Base-by-base conservation (phyloP, 1,140 invertebrate genomes). In the Sarcophaga bullata region DNA sequence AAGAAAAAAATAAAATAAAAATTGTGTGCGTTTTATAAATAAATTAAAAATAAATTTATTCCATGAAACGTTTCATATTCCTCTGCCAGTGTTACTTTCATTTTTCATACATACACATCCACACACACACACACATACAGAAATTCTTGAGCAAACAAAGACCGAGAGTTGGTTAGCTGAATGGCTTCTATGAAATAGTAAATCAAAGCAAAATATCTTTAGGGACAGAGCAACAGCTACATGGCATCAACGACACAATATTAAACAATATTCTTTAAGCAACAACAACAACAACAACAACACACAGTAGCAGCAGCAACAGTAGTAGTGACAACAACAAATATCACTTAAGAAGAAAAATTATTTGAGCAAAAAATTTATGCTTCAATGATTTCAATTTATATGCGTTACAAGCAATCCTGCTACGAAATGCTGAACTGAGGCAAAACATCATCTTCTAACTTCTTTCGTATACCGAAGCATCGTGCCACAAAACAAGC, bases 31-130 rank as follows among this genome's bases (percentile, higher is more conserved):
- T 46, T 46, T 25, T 50, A 78, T 78, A 78, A 78, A 78, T 78
- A 78, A 78, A 78, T 78, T 78, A 78, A 78, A 78, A 78, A 78
- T 52, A 78, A 78, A 78, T 78, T 48, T 78, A 78, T 78, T 49
- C 75, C 48, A 17, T n/a, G 7, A 50, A 50, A 52, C 48, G 49
- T 78, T 49, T 19, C 6, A 25, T 17, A 8, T 4, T 58, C 13
- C 13, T 58, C 1, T 62, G 19, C 62, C 62, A 19, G 5, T 25
- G 17, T 25, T 19, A 9, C n/a, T 68, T 68, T 25, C 25, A 37
- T 37, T 37, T 37, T 37, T 37, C 25, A 37, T 37, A 37, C 25
- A 37, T 4, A 37, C 1, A 37, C 25, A 37, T n/a, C n/a, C 25
- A 37, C 25, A 37, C 25, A 37, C 25, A 37, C 25, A 37, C 25